Evolutionary conservation across 2,888 invertebrate species (phyloP).

Genomic region (Luffia ferchaultella): DNA sequence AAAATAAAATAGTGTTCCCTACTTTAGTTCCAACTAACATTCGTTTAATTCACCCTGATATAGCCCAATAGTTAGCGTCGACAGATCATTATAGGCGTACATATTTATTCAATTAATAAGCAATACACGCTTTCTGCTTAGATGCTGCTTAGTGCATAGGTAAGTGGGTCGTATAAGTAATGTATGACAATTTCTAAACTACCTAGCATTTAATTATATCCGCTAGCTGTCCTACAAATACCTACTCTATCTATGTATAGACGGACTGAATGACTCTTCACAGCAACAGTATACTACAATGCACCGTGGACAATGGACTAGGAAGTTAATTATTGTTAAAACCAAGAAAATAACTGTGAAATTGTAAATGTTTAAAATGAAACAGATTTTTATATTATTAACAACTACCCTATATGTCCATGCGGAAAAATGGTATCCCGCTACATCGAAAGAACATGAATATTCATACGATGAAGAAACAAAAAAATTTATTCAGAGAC

Average conservation of each 20-base stretch:
- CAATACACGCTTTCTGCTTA: not conserved
- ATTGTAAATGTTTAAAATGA: not conserved
- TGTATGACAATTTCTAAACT: conserved; percentile 44
- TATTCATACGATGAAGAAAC: not conserved
- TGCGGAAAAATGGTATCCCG: conserved; percentile 34
- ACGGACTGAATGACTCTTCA: conserved; percentile 25
- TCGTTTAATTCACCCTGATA: too few relatives aligned
- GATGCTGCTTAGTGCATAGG: not conserved
- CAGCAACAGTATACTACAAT: conserved; percentile 19
- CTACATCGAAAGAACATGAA: conserved; percentile 20
- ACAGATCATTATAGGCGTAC: too few relatives aligned
- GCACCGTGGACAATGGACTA: not conserved
- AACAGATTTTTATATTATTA: conserved; percentile 14
- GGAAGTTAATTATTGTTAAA: not conserved
- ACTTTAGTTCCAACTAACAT: too few relatives aligned
- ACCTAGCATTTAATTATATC: conserved; percentile 35
- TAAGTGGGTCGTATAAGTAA: conserved; percentile 33
- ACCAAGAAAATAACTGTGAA: not conserved
- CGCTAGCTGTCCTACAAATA: too few relatives aligned
- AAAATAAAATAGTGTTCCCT: not conserved
- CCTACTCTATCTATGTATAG: conserved; percentile 28
- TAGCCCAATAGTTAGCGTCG: too few relatives aligned
- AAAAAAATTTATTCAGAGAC: not conserved
- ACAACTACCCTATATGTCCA: conserved; percentile 18
- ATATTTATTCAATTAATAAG: not conserved